phyloP scores from a whole-genome alignment of 2,797 vertebrate species.

The Anniella stebbinsi region DNA sequence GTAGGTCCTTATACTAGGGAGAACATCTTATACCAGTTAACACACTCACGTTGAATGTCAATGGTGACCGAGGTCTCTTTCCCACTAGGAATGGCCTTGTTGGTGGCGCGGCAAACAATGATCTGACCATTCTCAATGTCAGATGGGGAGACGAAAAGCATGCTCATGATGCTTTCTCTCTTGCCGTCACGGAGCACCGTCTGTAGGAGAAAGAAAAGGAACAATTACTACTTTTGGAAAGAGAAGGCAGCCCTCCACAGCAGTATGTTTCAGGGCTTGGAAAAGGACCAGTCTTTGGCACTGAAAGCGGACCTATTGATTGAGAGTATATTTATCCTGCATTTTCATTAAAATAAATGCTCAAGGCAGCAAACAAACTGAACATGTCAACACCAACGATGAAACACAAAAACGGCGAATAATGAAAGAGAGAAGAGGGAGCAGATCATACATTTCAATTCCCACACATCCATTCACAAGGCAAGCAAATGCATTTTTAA shows the following conservation, averaged over 20 bases:
- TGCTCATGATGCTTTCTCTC: slow-evolving; percentile 94
- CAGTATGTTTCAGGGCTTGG: background rate
- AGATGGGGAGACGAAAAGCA: slow-evolving; percentile 90
- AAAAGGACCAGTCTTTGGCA: background rate
- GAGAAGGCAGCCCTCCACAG: too few species aligned
- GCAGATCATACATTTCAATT: background rate
- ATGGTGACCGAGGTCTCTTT: slow-evolving; percentile 96
- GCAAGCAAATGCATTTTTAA: too few species aligned
- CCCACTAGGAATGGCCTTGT: slow-evolving; percentile 94
- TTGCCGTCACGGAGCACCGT: slow-evolving; percentile 91
- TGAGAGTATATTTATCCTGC: background rate
- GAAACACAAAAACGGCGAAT: background rate
- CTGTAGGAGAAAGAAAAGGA: slow-evolving; percentile 71
- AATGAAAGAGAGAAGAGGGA: background rate
- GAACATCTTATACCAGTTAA: background rate
- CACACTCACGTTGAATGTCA: slow-evolving; percentile 95
- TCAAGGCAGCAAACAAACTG: background rate
- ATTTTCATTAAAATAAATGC: slow-evolving; percentile 8
- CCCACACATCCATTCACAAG: too few species aligned
- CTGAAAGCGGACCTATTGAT: background rate
- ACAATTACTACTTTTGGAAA: background rate
- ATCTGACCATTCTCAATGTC: slow-evolving; percentile 95
- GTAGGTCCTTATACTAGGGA: background rate
- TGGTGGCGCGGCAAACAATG: slow-evolving; percentile 93
- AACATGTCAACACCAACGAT: background rate